These are phyloP conservation scores for Frankliniella intonsa DNA, from an alignment of 2,888 invertebrate species.

Conservation along the genomic window DNA sequence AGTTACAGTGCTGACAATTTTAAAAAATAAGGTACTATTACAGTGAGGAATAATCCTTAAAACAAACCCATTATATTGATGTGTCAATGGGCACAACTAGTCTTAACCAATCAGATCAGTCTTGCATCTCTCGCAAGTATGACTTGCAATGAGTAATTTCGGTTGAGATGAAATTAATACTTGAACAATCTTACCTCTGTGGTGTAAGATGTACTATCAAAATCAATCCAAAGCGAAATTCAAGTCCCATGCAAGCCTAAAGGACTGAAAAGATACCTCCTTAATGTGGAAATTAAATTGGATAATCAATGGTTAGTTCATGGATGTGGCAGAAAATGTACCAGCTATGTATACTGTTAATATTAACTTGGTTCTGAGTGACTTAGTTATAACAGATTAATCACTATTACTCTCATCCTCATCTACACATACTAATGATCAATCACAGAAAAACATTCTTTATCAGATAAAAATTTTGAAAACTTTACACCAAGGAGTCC, in stretches of 20 bases:
- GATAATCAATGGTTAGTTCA: not conserved
- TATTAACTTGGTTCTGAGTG: not conserved
- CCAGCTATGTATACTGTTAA: conserved; percentile 5
- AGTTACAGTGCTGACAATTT: conserved; percentile 1
- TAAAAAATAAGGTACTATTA: not conserved
- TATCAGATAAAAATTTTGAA: too few relatives aligned
- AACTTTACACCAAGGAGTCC: too few relatives aligned
- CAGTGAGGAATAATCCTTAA: not conserved
- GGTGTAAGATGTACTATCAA: not conserved
- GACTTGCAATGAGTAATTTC: conserved; percentile 12
- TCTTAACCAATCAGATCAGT: conserved; percentile 20
- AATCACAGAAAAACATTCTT: conserved; percentile 7
- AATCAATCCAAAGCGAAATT: conserved; percentile 22
- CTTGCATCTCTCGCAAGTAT: conserved; percentile 22
- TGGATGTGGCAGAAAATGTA: not conserved
- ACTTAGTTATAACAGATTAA: not conserved
- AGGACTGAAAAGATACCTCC: not conserved
- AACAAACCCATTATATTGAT: not conserved
- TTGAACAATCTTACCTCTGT: not conserved
- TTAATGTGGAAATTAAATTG: conserved; percentile 6
- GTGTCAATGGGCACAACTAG: conserved; percentile 2
- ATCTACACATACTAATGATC: not conserved
- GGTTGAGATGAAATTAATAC: not conserved
- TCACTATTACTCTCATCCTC: too few relatives aligned
- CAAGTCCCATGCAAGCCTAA: not conserved